Conservation (phyloP, 2,888 invertebrate genomes). For the Andrena camellia region DNA sequence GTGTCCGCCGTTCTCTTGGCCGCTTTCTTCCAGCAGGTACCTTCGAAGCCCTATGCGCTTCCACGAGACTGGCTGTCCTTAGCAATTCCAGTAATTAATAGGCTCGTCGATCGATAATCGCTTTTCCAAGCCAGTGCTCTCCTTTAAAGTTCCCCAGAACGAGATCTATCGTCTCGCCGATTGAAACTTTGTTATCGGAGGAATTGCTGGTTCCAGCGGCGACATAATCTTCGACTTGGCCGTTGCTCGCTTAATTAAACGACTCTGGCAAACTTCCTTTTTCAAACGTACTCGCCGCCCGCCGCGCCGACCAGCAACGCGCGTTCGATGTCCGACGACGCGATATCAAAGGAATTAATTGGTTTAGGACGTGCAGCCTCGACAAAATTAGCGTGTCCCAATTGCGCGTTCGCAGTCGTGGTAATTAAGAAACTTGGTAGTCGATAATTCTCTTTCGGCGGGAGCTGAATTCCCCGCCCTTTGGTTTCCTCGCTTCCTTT, state of each 20-base stretch:
- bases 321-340: not conserved
- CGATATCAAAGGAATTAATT: slow-evolving; percentile 21
- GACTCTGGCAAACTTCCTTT: slow-evolving; percentile 12
- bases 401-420: slow-evolving; percentile 20
- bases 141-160: slow-evolving; percentile 11
- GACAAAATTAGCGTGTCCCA: slow-evolving; percentile 34
- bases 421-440: slow-evolving; percentile 53
- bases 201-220: slow-evolving; percentile 32
- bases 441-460: slow-evolving; percentile 40
- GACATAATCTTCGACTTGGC: slow-evolving; percentile 39
- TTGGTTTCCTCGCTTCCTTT: slow-evolving; percentile 21
- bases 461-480: slow-evolving; percentile 28
- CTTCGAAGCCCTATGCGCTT: not conserved
- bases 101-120: slow-evolving; percentile 41
- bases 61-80: not conserved
- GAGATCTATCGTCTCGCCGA: slow-evolving; percentile 37
- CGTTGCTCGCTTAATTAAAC: slow-evolving; percentile 38
- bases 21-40: not conserved
- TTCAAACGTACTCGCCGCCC: not conserved
- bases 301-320: not conserved
- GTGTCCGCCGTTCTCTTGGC: not conserved
- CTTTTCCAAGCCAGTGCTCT: slow-evolving; percentile 39
- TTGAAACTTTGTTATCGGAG: slow-evolving; percentile 53
- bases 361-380: not conserved
- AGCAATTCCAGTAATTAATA: slow-evolving; percentile 40